These are phyloP conservation scores for Atrichornis clamosus DNA, from an alignment of 2,113 vertebrate genomes.

Conservation along the genomic window DNA sequence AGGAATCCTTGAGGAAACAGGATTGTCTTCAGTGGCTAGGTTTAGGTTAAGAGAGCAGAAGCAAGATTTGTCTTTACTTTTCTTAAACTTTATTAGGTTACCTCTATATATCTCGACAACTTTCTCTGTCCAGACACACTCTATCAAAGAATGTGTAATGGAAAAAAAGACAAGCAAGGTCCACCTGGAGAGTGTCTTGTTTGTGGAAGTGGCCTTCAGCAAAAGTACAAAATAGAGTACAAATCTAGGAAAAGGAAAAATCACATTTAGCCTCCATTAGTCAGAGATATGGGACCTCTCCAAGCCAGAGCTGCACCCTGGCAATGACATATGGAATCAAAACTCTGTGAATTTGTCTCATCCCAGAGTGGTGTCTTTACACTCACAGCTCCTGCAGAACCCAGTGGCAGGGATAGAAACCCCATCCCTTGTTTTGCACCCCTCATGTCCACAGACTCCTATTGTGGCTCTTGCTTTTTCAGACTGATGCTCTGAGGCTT, in stretches of 20 bases:
- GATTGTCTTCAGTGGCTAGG: not conserved
- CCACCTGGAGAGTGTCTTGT: not conserved
- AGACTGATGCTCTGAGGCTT: not conserved
- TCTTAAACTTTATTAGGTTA: not conserved
- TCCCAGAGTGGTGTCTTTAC: rapidly evolving
- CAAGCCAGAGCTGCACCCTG: not conserved
- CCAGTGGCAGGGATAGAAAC: not conserved
- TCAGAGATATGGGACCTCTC: not conserved
- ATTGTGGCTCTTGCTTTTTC: not conserved
- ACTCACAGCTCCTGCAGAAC: not conserved
- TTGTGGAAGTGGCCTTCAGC: not conserved
- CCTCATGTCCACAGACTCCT: not conserved
- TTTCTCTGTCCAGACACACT: not conserved
- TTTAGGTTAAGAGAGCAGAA: not conserved
- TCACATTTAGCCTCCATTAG: not conserved
- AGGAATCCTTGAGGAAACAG: not conserved
- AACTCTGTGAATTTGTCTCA: not conserved
- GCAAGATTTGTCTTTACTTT: not conserved
- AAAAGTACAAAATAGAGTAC: not conserved
- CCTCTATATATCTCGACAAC: not conserved
- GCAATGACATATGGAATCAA: not conserved
- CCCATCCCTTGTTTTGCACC: rapidly evolving
- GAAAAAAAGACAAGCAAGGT: not conserved
- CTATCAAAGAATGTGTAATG: not conserved
- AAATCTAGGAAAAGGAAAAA: not conserved